A percentile compares a stretch with the other conserved stretches of the same genome.
Conservation (phyloP, 1,140 invertebrate genomes). For the Teleopsis dalmanni region DNA sequence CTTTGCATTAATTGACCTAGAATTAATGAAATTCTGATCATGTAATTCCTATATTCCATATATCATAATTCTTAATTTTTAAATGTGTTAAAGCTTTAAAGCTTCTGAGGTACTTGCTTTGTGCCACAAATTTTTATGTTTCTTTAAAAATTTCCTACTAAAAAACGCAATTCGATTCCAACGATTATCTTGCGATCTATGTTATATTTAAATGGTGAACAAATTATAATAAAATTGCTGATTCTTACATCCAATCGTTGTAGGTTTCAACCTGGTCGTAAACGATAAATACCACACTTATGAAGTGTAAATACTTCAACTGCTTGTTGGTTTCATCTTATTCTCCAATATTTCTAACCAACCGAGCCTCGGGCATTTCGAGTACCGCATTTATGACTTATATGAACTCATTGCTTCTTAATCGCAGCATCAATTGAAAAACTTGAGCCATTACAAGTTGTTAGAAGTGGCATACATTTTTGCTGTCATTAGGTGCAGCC, state of each 20-base stretch:
- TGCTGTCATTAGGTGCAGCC: neutral
- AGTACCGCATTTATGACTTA: neutral
- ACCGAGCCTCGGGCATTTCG: neutral
- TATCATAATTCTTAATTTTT: no score
- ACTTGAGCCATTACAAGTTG: constrained; percentile 14
- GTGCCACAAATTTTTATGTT: neutral
- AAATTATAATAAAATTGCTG: constrained; percentile 1
- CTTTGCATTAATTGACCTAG: no score
- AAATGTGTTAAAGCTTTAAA: no score
- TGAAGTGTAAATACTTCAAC: neutral
- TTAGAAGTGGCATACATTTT: neutral
- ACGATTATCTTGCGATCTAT: no score
- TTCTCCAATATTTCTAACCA: neutral
- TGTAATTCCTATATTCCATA: no score
- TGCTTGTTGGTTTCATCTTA: neutral
- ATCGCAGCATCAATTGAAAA: constrained; percentile 17
- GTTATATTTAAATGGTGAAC: neutral
- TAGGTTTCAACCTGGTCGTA: no score
- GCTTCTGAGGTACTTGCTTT: no score
- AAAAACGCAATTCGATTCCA: no score
- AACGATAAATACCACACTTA: no score
- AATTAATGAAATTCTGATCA: no score
- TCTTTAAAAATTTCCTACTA: neutral
- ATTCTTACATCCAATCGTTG: constrained; percentile 4
- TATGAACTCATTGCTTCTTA: constrained; percentile 14